phyloP scores from a whole-genome alignment of 2,113 vertebrate genomes.

The Rhynchopsitta pachyrhyncha region DNA sequence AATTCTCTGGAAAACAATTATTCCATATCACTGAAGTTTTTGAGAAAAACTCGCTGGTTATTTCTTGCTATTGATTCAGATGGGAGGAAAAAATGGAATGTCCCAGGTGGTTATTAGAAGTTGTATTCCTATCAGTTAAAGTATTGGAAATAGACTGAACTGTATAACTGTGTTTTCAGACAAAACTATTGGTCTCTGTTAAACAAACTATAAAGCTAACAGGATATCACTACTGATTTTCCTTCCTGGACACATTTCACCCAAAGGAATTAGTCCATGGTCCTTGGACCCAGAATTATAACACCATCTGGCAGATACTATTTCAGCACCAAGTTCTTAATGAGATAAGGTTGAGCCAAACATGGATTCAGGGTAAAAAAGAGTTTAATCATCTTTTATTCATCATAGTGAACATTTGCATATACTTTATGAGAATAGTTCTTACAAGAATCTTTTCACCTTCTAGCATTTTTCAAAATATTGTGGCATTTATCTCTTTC shows the following conservation, averaged over 20 bases:
- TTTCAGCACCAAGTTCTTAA: conserved; percentile 39
- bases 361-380: conserved; percentile 32
- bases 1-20: background rate
- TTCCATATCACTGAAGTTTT: background rate
- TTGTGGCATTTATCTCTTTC: background rate
- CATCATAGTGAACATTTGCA: background rate
- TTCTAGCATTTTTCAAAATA: background rate
- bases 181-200: background rate
- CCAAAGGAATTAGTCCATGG: conserved; percentile 8
- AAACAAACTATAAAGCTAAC: conserved; percentile 9
- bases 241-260: conserved; percentile 31
- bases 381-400: conserved; percentile 35
- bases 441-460: background rate
- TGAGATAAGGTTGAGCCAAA: conserved; percentile 7
- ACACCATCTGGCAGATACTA: conserved; percentile 44
- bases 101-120: background rate
- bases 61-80: background rate
- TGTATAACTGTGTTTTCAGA: background rate
- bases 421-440: conserved; percentile 3
- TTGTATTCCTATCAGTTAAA: background rate
- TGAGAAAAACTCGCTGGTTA: background rate
- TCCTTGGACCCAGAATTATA: conserved; percentile 9
- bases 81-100: background rate
- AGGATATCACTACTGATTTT: background rate
- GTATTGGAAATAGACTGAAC: background rate